phyloP scores from a whole-genome alignment of 2,888 invertebrate species.

The Lasioglossum malachurum region DNA sequence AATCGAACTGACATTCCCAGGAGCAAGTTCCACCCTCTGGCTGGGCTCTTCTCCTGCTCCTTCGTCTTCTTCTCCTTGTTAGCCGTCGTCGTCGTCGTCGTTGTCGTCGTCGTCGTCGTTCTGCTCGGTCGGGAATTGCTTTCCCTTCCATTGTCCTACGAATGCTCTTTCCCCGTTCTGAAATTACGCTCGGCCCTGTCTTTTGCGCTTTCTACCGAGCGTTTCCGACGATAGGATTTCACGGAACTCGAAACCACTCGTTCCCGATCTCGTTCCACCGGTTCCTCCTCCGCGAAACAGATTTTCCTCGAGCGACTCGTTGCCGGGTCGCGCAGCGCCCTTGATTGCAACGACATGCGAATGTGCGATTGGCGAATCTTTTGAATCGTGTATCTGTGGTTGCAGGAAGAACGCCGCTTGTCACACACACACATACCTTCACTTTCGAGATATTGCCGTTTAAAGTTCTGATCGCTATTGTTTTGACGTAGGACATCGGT shows the following conservation, averaged over 20 bases:
- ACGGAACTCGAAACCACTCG: constrained; percentile 10
- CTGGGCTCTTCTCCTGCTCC: constrained; percentile 23
- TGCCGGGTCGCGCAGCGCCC: background rate
- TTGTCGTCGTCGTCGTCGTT: background rate
- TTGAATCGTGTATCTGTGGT: no score
- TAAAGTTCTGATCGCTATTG: no score
- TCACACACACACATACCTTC: no score
- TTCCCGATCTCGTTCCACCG: constrained; percentile 22
- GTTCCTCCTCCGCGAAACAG: background rate
- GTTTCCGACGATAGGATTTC: constrained; percentile 25
- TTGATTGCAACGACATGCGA: background rate
- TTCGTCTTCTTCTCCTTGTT: constrained; percentile 26
- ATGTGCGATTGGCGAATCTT: background rate
- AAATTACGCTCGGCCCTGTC: constrained; percentile 37
- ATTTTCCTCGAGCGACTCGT: constrained; percentile 2
- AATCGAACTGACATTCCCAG: constrained; percentile 74
- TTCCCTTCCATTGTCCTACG: constrained; percentile 53
- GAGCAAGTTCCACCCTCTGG: constrained; percentile 38
- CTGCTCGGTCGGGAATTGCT: constrained; percentile 33
- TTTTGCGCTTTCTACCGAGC: constrained; percentile 30
- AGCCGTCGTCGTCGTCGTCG: background rate
- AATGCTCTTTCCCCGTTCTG: constrained; percentile 51
- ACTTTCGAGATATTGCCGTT: no score
- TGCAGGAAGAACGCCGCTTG: no score
- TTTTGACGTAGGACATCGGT: no score